Evolutionary conservation across 2,113 vertebrate species (phyloP), one percentile per base, ranked within the genome.

Genomic region (Eurystomus gularis): DNA sequence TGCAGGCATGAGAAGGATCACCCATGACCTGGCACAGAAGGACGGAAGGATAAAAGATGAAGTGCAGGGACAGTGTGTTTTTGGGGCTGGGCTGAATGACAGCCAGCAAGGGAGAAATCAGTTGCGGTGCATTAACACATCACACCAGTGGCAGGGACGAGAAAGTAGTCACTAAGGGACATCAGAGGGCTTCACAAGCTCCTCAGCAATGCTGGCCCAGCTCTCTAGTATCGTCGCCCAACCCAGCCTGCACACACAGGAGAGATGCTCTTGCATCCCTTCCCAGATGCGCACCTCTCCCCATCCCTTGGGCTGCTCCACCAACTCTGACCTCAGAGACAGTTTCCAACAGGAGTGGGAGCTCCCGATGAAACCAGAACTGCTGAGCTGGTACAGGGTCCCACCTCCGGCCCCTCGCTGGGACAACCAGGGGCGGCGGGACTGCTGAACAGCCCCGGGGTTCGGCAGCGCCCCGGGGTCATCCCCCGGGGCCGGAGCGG

Each of bases 91-190:
- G 20, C 37, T 44, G 66, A 37, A 65, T 51, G 58, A 49, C 54
- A 51, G 9, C 18, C 26, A 54, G 12, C 15, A 23, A 64, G 9
- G 8, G 12, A 1, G 4, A 84, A 78, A 55, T n/a, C 42, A 21
- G 19, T 2, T 33, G 13, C 17, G 46, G 10, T 2, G 3, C 16
- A 24, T 69, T 46, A 72, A 44, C 42, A 46, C 8, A 26, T 66
- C 3, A 7, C 17, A 19, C 6, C 2, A 4, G 46, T n/a, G 25
- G 15, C 82, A 65, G 64, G 37, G 49, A 54, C 0, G 5, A 70
- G 55, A 75, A 75, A 46, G 51, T 6, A 23, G 13, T 26, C 31
- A 64, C 19, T 0, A 4, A 62, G 18, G 60, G 17, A 44, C 23
- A 39, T 17, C 14, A 1, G 8, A 92, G 57, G 23, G 15, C 40